Conservation (phyloP, 2,888 invertebrate genomes). For the Sinelater perroti region DNA sequence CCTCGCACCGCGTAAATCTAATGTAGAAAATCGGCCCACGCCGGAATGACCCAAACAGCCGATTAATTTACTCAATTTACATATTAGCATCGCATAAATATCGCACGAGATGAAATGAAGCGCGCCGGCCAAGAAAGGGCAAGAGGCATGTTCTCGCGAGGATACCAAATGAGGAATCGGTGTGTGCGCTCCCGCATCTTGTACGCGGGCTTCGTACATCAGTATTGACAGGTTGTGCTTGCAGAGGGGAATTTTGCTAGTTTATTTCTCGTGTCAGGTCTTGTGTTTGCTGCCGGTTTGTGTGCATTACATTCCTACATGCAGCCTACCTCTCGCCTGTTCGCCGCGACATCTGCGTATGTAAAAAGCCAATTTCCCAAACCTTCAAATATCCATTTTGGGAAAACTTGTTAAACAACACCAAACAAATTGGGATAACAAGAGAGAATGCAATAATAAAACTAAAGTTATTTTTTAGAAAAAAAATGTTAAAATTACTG, state of each 20-base stretch:
- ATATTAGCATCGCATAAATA: slow-evolving; percentile 51
- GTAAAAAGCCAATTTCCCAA: too few species aligned
- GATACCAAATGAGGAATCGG: slow-evolving; percentile 50
- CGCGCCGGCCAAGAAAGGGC: slow-evolving; percentile 50
- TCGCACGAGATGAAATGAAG: slow-evolving; percentile 51
- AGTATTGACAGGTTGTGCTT: slow-evolving; percentile 47
- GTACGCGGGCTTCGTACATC: slow-evolving; percentile 41
- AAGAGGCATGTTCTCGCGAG: slow-evolving; percentile 50
- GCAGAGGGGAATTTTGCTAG: slow-evolving; percentile 46
- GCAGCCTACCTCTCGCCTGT: too few species aligned
- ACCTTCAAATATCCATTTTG: too few species aligned
- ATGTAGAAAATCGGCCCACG: slow-evolving; percentile 48
- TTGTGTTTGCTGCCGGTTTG: slow-evolving; percentile 4
- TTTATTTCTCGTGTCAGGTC: slow-evolving; percentile 39
- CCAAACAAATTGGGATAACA: too few species aligned
- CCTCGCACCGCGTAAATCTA: slow-evolving; percentile 44
- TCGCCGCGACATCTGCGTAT: too few species aligned
- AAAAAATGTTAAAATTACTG: too few species aligned
- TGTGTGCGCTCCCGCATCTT: slow-evolving; percentile 43
- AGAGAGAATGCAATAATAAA: too few species aligned
- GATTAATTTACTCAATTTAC: slow-evolving; percentile 53
- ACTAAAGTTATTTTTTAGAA: too few species aligned
- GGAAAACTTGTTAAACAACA: too few species aligned
- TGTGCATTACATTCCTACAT: too few species aligned
- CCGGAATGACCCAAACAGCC: slow-evolving; percentile 46